Conservation (phyloP, 2,888 invertebrate species). For the Tridacna crocea region DNA sequence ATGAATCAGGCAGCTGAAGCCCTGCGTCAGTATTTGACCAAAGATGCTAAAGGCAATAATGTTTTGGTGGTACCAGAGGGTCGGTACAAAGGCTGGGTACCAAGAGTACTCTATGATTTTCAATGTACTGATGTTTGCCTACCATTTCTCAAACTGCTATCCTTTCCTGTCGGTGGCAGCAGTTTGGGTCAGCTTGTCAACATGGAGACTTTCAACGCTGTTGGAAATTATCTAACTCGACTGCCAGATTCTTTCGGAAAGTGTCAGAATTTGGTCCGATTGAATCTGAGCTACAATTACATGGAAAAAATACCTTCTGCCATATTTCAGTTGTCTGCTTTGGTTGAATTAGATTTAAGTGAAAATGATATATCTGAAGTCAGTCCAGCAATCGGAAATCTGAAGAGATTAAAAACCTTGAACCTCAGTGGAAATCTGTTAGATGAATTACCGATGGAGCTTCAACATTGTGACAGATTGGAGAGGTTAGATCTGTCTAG, state of each 20-base stretch:
- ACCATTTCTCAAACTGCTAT: conserved; percentile 76
- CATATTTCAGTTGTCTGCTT: conserved; percentile 68
- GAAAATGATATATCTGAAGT: conserved; percentile 74
- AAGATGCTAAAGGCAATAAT: conserved; percentile 60
- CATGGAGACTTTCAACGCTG: conserved; percentile 74
- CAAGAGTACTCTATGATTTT: conserved; percentile 73
- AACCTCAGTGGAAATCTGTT: conserved; percentile 76
- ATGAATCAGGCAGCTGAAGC: conserved; percentile 69
- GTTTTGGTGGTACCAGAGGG: conserved; percentile 75
- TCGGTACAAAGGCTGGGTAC: conserved; percentile 78
- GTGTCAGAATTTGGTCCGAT: conserved; percentile 67
- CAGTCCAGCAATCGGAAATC: conserved; percentile 67
- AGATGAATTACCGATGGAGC: conserved; percentile 69
- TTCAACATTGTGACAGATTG: conserved; percentile 70
- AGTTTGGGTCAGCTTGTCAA: conserved; percentile 72
- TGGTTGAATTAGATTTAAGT: conserved; percentile 71
- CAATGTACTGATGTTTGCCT: conserved; percentile 70
- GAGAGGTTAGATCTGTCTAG: conserved; percentile 77
- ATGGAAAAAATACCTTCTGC: conserved; percentile 71
- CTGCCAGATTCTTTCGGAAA: conserved; percentile 75
- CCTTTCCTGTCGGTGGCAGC: conserved; percentile 78
- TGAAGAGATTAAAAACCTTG: conserved; percentile 69
- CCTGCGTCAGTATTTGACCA: conserved; percentile 69
- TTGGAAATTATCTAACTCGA: conserved; percentile 74
- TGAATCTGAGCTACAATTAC: conserved; percentile 77